Evolutionary conservation across 64 coral and sea anemone species (phyloP), one percentile per base, ranked within the genome.

Genomic region (Stylophora pistillata): DNA sequence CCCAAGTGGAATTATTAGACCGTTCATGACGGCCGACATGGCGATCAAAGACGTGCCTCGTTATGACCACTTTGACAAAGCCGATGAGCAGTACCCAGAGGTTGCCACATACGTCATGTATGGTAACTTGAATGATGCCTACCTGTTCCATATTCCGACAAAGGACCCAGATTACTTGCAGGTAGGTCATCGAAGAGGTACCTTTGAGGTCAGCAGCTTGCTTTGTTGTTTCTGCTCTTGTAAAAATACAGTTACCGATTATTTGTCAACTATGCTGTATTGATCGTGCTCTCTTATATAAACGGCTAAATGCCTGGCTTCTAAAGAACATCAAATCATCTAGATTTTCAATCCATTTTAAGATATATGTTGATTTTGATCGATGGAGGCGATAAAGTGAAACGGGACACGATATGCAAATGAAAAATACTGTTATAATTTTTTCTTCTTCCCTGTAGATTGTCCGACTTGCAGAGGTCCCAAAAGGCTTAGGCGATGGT

Each of bases 81-180:
- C 52, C 33, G 80, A 84, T 54, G 78, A 82, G 15, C 26, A 30
- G 58, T 92, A 92, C 33, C 90, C 90, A 56, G 74, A 86, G 0
- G 58, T 77, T 30, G 75, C 72, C 1, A 86, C n/a, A 0, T 92
- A 92, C 82, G 0, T 92, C n/a, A 16, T 92, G 23, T 92, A 92
- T 30, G 90, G 90, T 7, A 47, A 77, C 17, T 1, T 31, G 23
- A 52, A 25, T 0, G 71, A 86, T 28, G 82, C 90, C 60, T 92
- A 54, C 60, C 64, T 92, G 32, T 86, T 80, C 12, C 90, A 92
- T 61, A 58, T 34, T 72, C 90, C 90, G 15, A 78, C 59, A 9
- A 92, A 86, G 26, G 29, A 59, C 34, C 90, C 90, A 15, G 90
- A 92, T 78, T 92, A 77, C 52, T 53, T 92, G 30, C 90, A 92